Evolutionary conservation across 2,113 vertebrate genomes (phyloP), one percentile per base, ranked within the genome.

Genomic region (Syngnathoides biaculeatus): DNA sequence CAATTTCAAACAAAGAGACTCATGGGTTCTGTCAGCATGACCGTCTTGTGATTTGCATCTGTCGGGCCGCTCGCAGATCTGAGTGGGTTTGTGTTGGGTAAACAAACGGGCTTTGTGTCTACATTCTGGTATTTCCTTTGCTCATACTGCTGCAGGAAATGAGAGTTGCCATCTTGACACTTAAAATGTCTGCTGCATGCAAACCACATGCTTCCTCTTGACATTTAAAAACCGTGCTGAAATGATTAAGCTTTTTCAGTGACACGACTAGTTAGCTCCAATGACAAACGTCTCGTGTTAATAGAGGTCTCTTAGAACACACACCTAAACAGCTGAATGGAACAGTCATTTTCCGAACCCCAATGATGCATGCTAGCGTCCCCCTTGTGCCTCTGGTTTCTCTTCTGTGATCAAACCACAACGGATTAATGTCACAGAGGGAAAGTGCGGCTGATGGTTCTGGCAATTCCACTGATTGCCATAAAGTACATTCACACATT

Each of bases 121-220:
- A 58, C 79, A 64, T 53, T 59, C 61, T 63, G 84, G 79, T 77
- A 84, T 87, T 90, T 84, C 87, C 86, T 82, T 64, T 69, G 42
- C 81, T 71, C 60, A 26, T 68, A 65, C 48, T 43, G 62, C 68
- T 71, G 55, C 58, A 43, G 67, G 63, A 63, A 69, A 27, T 45
- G 47, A 66, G 47, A 3, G 68, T n/a, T 3, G 52, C 71, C 70
- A 50, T 79, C 79, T 68, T 79, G 79, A 88, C 80, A 77, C 62
- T 62, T 72, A 55, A 81, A 67, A 38, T 35, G 13, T 64, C 45
- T 52, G 11, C 48, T 35, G 11, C 13, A 40, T 24, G 40, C 12
- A 43, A 22, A 40, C 42, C 22, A 26, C 27, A 22, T 26, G 40
- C 39, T 63, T 63, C n/a, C 20, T 11, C 22, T 6, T 17, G 40